Evolutionary conservation across 2,113 vertebrate genomes (phyloP), one percentile per base, ranked within the genome.

Genomic region (Hymenochirus boettgeri): DNA sequence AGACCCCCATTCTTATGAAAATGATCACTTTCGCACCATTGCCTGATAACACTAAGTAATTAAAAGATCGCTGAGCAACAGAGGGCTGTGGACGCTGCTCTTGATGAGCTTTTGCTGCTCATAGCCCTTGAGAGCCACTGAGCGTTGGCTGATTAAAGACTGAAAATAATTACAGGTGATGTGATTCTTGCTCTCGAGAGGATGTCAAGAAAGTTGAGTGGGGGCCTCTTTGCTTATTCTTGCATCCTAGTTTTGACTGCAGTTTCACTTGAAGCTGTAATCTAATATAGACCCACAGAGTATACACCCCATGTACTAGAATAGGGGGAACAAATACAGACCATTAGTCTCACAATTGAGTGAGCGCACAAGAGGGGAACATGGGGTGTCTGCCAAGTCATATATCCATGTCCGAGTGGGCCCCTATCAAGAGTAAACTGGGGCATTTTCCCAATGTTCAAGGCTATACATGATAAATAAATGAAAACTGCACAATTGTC

Each of bases 31-130:
- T 90, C 90, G 83, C 87, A 87, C 86, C 84, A 78, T 82, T 86
- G 86, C 85, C 92, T 93, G 93, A 92, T 91, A 85, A 81, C 88
- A 89, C 87, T 90, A 90, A 89, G 92, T 89, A 95, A 95, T 96
- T 92, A 95, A 91, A 90, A 89, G 84, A 87, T 76, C 86, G 84
- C 77, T 85, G 85, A 88, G 86, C 89, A 86, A 88, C 85, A 85
- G 90, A 89, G 90, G 87, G 89, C 88, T 88, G 92, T 82, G 91
- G 91, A 92, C 85, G 82, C 82, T 86, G 92, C 90, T 93, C 88
- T 89, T 94, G 95, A 97, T 95, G 92, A 94, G 93, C 92, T 95
- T 94, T 92, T 84, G 79, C 88, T 89, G 86, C 81, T 75, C 77
- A 80, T 81, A 80, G 81, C 84, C 87, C 84, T 80, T 58, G 85